Base-by-base conservation (phyloP, 2,888 invertebrate species). In the Lithophane socia region DNA sequence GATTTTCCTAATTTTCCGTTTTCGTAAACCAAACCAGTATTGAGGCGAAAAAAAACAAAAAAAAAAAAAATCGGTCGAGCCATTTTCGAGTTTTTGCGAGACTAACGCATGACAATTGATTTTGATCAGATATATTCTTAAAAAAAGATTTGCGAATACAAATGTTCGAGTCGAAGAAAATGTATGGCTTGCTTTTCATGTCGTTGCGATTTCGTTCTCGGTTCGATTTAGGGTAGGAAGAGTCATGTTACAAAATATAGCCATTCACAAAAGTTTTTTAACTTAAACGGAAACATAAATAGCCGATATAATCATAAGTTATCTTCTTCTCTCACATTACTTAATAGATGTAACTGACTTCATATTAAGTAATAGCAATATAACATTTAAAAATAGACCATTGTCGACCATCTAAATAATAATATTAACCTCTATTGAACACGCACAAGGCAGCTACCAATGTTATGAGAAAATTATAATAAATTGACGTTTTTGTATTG, bases 401-500 rank as follows among this genome's bases (percentile, higher is more conserved):
- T 88, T 83, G 80, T 86, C 60, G 68, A 44, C 68, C 64, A 75
- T 69, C 61, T 60, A 78, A 77, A 80, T 79, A 81, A 86, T 76
- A 88, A 85, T 78, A 82, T 78, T 81, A 79, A 80, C 68, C 42
- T 81, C 71, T 24, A 87, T 87, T 84, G 82, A 85, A 75, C 83
- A 88, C 83, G 81, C 87, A 87, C 87, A 84, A 81, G 63, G 80
- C 77, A 72, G 58, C 80, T 80, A 84, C 86, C 87, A 77, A 90
- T 87, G 89, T 93, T 94, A 94, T 91, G 91, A 91, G 91, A 91
- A 92, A 93, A 94, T 94, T 93, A 94, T 94, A 92, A 91, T 92
- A 93, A 93, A 93, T 92, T 91, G 94, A 76, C 69, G 75, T 83
- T 80, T 86, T 78, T 82, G 73, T 80, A 90, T 82, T 72, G 85